phyloP scores from a whole-genome alignment of 1,140 invertebrate species.

The Microplitis mediator region DNA sequence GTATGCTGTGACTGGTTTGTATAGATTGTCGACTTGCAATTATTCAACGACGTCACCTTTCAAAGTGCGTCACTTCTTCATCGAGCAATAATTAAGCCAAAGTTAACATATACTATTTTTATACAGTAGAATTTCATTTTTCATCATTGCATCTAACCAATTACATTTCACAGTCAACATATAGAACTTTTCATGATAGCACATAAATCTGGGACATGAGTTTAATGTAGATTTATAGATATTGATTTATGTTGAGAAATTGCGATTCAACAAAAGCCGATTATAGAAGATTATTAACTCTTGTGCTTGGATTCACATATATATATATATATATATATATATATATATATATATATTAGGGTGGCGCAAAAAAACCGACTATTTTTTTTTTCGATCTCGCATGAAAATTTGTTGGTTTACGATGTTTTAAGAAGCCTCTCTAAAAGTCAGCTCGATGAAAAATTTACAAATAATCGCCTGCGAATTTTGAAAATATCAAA shows the following conservation, averaged over 20 bases:
- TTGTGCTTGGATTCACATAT: neutral
- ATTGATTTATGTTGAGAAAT: conserved; percentile 5
- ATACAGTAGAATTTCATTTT: neutral
- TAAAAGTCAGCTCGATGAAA: no score
- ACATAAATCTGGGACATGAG: neutral
- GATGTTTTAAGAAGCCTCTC: no score
- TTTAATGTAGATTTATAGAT: neutral
- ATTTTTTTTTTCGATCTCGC: no score
- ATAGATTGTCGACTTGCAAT: neutral
- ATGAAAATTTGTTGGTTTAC: no score
- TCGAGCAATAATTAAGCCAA: no score
- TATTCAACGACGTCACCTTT: neutral
- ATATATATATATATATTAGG: no score
- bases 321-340: neutral
- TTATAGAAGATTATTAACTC: neutral
- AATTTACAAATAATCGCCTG: no score
- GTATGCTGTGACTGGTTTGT: conserved; percentile 1
- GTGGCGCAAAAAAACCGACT: no score
- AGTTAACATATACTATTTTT: neutral
- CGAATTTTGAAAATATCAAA: no score
- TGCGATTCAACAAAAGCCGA: neutral
- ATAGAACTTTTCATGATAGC: neutral
- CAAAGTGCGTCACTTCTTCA: neutral
- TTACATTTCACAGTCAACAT: neutral
- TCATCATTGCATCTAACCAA: neutral